Percentiles rank a stretch among this genome's conserved stretches.
phyloP scores from a whole-genome alignment of 2,888 invertebrate genomes.

The Pachydiplax longipennis region DNA sequence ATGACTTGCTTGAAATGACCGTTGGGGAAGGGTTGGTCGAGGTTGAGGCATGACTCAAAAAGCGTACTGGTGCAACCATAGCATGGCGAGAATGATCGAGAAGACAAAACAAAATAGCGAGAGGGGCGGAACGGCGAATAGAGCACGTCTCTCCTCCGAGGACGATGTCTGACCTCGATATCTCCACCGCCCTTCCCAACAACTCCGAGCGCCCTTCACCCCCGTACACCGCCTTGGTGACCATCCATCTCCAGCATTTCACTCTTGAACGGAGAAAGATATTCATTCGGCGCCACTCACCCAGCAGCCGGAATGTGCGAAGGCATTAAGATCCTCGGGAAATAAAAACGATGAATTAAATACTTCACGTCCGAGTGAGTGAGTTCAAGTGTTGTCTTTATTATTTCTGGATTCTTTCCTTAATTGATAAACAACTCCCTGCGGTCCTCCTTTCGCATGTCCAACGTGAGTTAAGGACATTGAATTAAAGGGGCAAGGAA shows the following conservation, averaged over 20 bases:
- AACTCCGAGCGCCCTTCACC: not conserved
- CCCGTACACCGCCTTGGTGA: not conserved
- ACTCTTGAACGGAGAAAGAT: not conserved
- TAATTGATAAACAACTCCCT: too few species aligned
- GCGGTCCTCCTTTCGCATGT: too few species aligned
- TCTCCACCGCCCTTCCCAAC: not conserved
- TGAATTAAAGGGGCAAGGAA: too few species aligned
- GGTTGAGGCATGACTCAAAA: not conserved
- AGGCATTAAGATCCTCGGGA: too few species aligned
- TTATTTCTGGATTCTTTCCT: too few species aligned
- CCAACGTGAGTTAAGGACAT: too few species aligned
- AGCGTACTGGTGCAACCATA: not conserved
- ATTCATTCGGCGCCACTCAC: not conserved
- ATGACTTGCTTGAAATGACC: not conserved
- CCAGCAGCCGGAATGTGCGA: not conserved
- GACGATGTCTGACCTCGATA: slow-evolving; percentile 24
- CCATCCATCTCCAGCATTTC: not conserved
- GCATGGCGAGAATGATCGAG: not conserved
- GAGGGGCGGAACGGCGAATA: slow-evolving; percentile 1
- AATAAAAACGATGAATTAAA: too few species aligned
- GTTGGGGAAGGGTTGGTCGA: not conserved
- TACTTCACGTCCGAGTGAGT: too few species aligned
- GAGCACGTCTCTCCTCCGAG: not conserved
- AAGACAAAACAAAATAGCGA: slow-evolving; percentile 6
- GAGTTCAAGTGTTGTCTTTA: too few species aligned